A percentile compares a stretch with the other conserved stretches of the same genome.
Evolutionary conservation across 2,113 vertebrate genomes (phyloP).

Genomic region (Equus quagga): DNA sequence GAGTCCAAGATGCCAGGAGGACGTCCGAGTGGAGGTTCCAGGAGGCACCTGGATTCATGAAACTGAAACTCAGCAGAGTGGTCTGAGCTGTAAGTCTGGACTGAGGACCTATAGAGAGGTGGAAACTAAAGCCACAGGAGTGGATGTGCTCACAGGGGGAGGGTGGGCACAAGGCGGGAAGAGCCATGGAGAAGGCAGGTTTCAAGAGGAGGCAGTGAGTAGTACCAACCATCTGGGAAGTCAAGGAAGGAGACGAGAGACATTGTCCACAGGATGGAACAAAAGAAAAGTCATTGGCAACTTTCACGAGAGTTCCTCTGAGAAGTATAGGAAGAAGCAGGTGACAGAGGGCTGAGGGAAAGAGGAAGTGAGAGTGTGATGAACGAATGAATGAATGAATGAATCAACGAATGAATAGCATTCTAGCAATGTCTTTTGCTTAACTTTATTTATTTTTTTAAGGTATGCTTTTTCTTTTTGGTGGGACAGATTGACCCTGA

Average conservation of each 20-base stretch:
- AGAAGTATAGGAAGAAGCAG: background rate
- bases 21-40: background rate
- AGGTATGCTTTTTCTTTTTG: too few relatives aligned
- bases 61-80: background rate
- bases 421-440: background rate
- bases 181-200: background rate
- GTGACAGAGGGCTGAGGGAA: background rate
- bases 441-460: too few relatives aligned
- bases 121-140: too few relatives aligned
- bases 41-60: background rate
- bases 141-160: accelerated
- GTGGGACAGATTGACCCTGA: too few relatives aligned
- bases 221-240: background rate
- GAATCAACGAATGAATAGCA: background rate
- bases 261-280: background rate
- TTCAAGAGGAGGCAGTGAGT: background rate
- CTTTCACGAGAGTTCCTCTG: background rate
- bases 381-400: background rate
- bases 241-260: background rate
- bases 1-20: background rate
- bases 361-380: background rate
- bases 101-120: background rate
- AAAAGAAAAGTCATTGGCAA: background rate
- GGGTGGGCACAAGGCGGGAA: too few relatives aligned
- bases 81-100: background rate